A percentile compares a stretch with the other conserved stretches of the same genome.
phyloP scores from a whole-genome alignment of 2,113 vertebrate species.

The Limanda limanda region DNA sequence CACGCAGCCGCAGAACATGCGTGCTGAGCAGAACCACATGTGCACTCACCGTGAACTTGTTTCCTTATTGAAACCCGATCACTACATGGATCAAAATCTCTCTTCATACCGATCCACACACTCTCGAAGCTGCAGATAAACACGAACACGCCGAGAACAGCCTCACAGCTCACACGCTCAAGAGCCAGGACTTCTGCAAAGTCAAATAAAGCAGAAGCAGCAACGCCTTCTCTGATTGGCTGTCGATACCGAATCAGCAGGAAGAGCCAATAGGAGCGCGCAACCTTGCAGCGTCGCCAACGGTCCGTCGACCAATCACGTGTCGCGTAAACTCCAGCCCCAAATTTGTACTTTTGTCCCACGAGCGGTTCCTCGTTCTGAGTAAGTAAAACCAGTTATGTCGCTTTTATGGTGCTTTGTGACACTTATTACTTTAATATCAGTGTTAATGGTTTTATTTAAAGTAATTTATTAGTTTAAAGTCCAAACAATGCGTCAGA shows the following conservation, averaged over 20 bases:
- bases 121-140: neutral
- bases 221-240: slow-evolving; percentile 72
- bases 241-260: neutral
- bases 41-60: slow-evolving; percentile 38
- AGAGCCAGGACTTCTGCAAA: slow-evolving; percentile 34
- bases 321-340: slow-evolving; percentile 13
- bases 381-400: slow-evolving; percentile 54
- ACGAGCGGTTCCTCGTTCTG: neutral
- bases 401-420: neutral
- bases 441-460: neutral
- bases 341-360: slow-evolving; percentile 76
- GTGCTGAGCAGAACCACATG: neutral
- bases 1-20: neutral
- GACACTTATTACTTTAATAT: neutral
- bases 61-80: slow-evolving; percentile 1
- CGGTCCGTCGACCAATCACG: slow-evolving; percentile 65
- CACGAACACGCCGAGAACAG: accelerated
- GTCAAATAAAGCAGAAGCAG: slow-evolving; percentile 82
- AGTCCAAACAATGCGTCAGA: neutral
- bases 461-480: accelerated
- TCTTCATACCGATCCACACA: too few species aligned
- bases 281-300: neutral
- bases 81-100: neutral
- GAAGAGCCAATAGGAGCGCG: slow-evolving; percentile 63
- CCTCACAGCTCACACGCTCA: slow-evolving; percentile 23